Conservation (phyloP, 2,797 vertebrate genomes). For the Sebastes taczanowskii region DNA sequence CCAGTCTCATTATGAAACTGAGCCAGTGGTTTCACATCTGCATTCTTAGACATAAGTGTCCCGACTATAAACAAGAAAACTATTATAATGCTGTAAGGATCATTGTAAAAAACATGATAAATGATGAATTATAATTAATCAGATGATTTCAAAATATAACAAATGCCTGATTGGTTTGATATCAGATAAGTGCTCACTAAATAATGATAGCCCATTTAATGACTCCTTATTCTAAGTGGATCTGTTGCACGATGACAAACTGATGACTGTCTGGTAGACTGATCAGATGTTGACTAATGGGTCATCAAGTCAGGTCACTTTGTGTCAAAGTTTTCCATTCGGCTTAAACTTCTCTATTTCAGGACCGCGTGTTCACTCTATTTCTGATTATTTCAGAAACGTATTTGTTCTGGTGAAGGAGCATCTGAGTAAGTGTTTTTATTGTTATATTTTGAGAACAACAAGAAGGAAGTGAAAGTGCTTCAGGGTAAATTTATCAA, state of each 20-base stretch:
- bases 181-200: background rate
- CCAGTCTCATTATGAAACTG: background rate
- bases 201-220: background rate
- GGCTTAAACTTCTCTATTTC: background rate
- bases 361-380: background rate
- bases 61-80: background rate
- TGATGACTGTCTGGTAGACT: background rate
- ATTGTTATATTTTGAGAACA: background rate
- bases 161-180: background rate
- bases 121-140: background rate
- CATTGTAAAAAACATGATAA: background rate
- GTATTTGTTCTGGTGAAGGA: background rate
- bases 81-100: background rate
- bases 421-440: background rate
- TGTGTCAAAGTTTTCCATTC: background rate
- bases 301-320: background rate
- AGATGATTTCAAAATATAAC: background rate
- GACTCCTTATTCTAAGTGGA: background rate
- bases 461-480: background rate
- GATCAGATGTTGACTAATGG: background rate
- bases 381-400: background rate
- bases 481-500: no score
- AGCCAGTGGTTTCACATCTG: background rate
- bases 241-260: background rate
- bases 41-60: no score